phyloP scores from a whole-genome alignment of 2,113 vertebrate genomes.

The Chrysemys picta region DNA sequence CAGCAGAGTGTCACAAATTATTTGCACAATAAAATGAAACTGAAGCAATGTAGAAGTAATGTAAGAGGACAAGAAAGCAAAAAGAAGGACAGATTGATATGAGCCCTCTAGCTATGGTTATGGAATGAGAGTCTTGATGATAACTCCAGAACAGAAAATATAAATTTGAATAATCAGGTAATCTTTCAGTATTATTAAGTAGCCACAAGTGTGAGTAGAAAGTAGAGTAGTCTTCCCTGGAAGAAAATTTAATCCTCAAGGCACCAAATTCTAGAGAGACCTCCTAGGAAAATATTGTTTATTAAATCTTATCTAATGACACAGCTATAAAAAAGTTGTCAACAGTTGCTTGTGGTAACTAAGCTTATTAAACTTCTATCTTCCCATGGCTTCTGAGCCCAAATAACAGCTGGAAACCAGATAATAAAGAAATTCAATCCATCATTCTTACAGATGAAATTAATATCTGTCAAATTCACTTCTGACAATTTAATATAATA shows the following conservation, averaged over 20 bases:
- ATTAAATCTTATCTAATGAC: conserved; percentile 81
- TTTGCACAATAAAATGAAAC: background rate
- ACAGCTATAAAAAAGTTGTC: conserved; percentile 73
- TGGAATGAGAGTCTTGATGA: background rate
- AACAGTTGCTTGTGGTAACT: conserved; percentile 72
- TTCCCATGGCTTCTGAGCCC: conserved; percentile 69
- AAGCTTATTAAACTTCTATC: conserved; percentile 85
- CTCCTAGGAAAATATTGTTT: conserved; percentile 77
- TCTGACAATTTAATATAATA: conserved; percentile 84
- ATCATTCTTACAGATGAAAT: conserved; percentile 86
- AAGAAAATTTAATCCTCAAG: conserved; percentile 36
- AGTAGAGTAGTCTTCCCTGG: background rate
- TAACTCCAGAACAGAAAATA: background rate
- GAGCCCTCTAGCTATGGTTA: background rate
- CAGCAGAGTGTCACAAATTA: background rate
- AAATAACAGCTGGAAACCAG: conserved; percentile 77
- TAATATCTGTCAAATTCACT: conserved; percentile 85
- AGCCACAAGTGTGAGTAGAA: background rate
- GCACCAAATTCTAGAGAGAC: conserved; percentile 52
- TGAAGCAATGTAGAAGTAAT: background rate
- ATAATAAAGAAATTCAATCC: conserved; percentile 86
- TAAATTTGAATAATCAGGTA: background rate
- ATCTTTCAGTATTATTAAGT: background rate
- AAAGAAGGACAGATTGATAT: background rate
- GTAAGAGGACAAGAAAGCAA: background rate